These are phyloP conservation scores for Cottus gobio DNA, from an alignment of 2,113 vertebrate genomes.

Conservation along the genomic window DNA sequence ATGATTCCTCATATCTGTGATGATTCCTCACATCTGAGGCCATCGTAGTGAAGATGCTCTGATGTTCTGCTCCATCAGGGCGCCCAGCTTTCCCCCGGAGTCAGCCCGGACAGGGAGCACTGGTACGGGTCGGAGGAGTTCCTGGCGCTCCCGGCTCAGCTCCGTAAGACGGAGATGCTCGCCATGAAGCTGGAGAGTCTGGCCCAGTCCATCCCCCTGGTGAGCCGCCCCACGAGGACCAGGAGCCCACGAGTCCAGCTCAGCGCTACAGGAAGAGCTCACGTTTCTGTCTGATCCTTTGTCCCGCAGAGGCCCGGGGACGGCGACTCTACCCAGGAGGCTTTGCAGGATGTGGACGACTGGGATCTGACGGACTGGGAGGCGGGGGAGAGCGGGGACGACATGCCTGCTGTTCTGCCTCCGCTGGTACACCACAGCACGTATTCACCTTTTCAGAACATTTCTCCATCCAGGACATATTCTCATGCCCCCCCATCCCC, in stretches of 20 bases:
- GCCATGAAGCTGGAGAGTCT: slow-evolving; percentile 92
- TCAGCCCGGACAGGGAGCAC: slow-evolving; percentile 67
- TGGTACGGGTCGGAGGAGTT: slow-evolving; percentile 99
- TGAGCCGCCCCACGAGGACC: too few relatives aligned
- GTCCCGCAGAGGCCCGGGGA: slow-evolving; percentile 73
- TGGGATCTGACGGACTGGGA: slow-evolving; percentile 97
- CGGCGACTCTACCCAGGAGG: slow-evolving; percentile 75
- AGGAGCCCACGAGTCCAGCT: too few relatives aligned
- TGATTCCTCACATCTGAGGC: background rate
- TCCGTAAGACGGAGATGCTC: slow-evolving; percentile 93
- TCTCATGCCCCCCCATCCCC: background rate
- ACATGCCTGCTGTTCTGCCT: slow-evolving; percentile 27
- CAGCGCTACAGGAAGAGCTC: too few relatives aligned
- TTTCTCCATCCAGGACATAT: too few relatives aligned
- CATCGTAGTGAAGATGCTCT: too few relatives aligned
- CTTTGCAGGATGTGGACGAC: slow-evolving; percentile 93
- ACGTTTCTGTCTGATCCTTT: background rate
- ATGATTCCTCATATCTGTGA: background rate
- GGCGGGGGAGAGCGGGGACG: slow-evolving; percentile 66
- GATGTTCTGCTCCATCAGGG: slow-evolving; percentile 11
- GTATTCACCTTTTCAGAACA: background rate
- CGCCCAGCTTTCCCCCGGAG: background rate
- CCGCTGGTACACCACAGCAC: slow-evolving; percentile 30
- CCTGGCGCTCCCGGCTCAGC: slow-evolving; percentile 93
- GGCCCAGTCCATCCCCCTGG: slow-evolving; percentile 86